Evolutionary conservation across 2,113 vertebrate species (phyloP).

Genomic region (Corythornis vintsioides): DNA sequence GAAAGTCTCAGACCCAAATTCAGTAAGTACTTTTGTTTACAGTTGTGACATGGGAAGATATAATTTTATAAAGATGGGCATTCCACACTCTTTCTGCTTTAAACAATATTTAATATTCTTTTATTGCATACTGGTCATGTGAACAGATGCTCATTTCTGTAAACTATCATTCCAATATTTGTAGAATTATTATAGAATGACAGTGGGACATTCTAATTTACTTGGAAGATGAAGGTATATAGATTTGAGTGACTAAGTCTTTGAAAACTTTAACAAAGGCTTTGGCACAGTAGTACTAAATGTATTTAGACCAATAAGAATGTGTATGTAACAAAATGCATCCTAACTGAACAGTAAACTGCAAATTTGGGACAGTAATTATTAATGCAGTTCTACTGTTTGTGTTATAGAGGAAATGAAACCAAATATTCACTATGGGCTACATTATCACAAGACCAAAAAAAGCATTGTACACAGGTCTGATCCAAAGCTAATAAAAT

Average conservation of each 20-base stretch:
- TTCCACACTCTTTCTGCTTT: neutral
- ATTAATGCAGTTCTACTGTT: neutral
- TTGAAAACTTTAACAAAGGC: neutral
- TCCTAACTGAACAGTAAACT: neutral
- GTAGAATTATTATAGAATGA: neutral
- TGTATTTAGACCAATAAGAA: neutral
- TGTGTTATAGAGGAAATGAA: neutral
- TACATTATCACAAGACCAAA: neutral
- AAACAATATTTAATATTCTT: neutral
- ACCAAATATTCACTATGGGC: neutral
- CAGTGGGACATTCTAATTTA: neutral
- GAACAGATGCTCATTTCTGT: neutral
- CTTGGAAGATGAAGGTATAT: neutral
- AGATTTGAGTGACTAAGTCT: neutral
- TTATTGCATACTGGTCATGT: neutral
- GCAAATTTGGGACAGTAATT: neutral
- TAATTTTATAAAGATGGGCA: neutral
- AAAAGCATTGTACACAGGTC: neutral
- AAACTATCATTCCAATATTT: neutral
- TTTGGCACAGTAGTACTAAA: neutral
- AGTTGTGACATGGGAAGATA: neutral
- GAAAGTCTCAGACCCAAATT: neutral
- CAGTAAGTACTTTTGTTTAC: neutral
- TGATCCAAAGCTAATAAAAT: neutral
- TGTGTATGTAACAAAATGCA: neutral